Evolutionary conservation across 2,113 vertebrate species (phyloP).

Genomic region (Gnathonemus longibarbis): DNA sequence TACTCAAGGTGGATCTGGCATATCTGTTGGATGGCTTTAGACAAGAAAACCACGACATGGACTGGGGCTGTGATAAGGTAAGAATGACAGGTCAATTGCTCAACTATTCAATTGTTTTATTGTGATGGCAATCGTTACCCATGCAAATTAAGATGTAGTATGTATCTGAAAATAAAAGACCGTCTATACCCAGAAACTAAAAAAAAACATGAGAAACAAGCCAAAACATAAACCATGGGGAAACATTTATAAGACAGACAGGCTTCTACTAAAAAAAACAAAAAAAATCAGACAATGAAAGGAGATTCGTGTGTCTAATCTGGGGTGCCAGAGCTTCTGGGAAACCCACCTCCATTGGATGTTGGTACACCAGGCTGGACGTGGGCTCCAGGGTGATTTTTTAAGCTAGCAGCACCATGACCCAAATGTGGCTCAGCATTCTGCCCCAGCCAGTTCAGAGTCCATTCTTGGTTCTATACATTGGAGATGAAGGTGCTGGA

Average conservation of each 20-base stretch:
- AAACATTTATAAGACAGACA: neutral
- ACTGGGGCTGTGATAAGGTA: constrained; percentile 23
- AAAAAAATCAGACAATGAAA: neutral
- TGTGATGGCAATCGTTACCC: neutral
- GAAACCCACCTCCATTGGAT: neutral
- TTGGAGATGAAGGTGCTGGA: constrained; percentile 12
- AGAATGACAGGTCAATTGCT: constrained; percentile 3
- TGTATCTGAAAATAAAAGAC: neutral
- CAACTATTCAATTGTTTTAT: neutral
- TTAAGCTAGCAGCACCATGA: constrained; percentile 12
- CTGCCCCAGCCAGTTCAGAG: neutral
- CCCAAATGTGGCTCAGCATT: constrained; percentile 17
- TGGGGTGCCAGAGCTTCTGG: neutral
- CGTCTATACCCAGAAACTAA: neutral
- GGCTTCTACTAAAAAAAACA: neutral
- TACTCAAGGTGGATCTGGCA: constrained; percentile 11
- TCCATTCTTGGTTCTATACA: constrained; percentile 10
- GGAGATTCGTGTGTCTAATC: neutral
- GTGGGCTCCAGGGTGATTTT: neutral
- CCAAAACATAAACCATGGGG: neutral
- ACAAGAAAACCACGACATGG: neutral
- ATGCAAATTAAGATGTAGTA: neutral
- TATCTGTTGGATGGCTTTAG: constrained; percentile 11
- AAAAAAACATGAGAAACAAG: neutral
- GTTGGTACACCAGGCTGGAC: neutral